Evolutionary conservation across 2,797 vertebrate species (phyloP), one percentile per base, ranked within the genome.

Genomic region (Smutsia gigantea): DNA sequence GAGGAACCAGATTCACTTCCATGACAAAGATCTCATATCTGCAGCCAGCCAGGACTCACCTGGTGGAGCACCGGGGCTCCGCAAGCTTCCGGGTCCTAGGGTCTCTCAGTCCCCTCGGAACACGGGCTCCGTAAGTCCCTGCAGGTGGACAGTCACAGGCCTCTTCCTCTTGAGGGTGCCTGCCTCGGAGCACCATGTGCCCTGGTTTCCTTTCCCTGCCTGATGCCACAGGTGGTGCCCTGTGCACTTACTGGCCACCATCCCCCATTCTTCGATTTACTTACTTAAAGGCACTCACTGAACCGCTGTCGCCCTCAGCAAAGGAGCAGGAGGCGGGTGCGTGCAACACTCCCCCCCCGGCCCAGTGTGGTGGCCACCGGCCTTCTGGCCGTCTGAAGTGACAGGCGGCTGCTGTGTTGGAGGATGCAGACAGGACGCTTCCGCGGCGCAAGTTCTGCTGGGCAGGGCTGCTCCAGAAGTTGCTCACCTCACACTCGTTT

Each of bases 401-500:
- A 23, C 18, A 39, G 39, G 23, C 21, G 59, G n/a, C 88, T 37
- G 2, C 46, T 0, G 5, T 14, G 1, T 6, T 27, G 7, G 34
- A 61, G 2, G 7, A 11, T 18, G 37, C 46, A n/a, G 55, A 37
- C 3, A 42, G 37, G 14, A 34, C 4, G 1, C 64, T 14, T n/a
- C 29, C 8, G 1, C 12, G 2, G 2, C 3, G 46, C 13, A 42
- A 18, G 31, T 18, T 53, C 29, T 19, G 1, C 12, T 7, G 42
- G 61, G 12, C 4, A 13, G 42, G 1, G 1, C 34, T 6, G 8
- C 68, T 49, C 77, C 1, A 39, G 82, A 79, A 51, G 29, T 42
- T 61, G 10, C 92, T 57, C 94, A 37, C 39, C 39, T 89, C 78
- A 81, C 15, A 0, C 7, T 15, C 83, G 66, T 39, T 97, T 97